phyloP scores from a whole-genome alignment of 1,140 invertebrate species.

The Aphelenchoides avenae region DNA sequence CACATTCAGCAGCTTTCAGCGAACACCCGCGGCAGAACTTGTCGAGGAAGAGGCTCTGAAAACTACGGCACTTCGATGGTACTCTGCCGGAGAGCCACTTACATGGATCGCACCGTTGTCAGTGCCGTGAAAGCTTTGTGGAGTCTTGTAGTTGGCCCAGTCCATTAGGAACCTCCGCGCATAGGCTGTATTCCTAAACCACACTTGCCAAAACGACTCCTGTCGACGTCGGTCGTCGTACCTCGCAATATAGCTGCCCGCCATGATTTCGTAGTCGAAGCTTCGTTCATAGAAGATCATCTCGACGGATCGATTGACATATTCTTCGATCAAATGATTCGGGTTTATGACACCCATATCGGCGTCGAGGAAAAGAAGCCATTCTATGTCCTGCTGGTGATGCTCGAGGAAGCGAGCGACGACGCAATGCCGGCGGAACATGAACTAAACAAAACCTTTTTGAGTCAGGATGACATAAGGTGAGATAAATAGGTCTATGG shows the following conservation, averaged over 20 bases:
- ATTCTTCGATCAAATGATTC: conserved; percentile 45
- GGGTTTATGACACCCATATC: conserved; percentile 47
- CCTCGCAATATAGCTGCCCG: conserved; percentile 37
- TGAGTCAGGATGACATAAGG: too few species aligned
- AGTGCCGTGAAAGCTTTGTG: conserved; percentile 45
- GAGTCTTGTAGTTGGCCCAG: conserved; percentile 36
- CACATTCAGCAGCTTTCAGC: too few species aligned
- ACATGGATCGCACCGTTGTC: conserved; percentile 49
- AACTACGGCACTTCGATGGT: too few species aligned
- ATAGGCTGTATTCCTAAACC: conserved; percentile 26
- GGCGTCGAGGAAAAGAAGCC: conserved; percentile 43
- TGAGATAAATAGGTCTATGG: too few species aligned
- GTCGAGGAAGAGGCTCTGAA: conserved; percentile 41
- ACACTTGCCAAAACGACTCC: conserved; percentile 6
- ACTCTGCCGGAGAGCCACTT: conserved; percentile 5
- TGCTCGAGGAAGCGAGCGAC: conserved; percentile 26
- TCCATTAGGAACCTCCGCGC: conserved; percentile 21
- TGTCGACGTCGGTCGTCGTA: too few species aligned
- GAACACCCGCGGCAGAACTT: conserved; percentile 22
- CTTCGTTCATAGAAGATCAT: conserved; percentile 41
- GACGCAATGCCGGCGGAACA: conserved; percentile 45
- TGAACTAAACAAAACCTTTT: conserved; percentile 41
- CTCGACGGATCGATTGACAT: conserved; percentile 20
- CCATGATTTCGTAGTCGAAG: conserved; percentile 45
- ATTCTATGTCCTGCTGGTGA: conserved; percentile 21